phyloP scores from a whole-genome alignment of 1,140 invertebrate species.

The Charaxes varanes region DNA sequence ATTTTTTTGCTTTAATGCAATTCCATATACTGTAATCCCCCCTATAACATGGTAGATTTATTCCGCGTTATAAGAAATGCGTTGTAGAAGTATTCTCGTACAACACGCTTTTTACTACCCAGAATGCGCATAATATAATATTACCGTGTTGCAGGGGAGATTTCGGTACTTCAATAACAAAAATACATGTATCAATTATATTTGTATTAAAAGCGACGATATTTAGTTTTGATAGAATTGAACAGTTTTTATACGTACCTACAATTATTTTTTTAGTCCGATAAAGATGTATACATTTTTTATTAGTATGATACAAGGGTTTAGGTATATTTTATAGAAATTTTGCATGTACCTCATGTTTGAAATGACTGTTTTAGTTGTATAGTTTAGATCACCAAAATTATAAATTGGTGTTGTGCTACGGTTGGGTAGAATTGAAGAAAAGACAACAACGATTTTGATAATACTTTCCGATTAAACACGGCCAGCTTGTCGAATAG shows the following conservation, averaged over 20 bases:
- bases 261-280: constrained; percentile 40
- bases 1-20: no score
- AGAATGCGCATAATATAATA: no score
- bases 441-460: neutral
- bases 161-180: no score
- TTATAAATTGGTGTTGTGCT: neutral
- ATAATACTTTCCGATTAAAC: constrained; percentile 7
- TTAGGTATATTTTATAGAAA: constrained; percentile 46
- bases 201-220: no score
- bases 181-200: no score
- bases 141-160: no score
- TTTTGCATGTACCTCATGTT: constrained; percentile 55
- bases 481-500: constrained; percentile 7
- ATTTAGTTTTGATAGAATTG: constrained; percentile 26
- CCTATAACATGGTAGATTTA: no score
- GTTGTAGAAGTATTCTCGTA: no score
- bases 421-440: neutral
- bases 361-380: constrained; percentile 36
- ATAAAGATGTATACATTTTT: constrained; percentile 37
- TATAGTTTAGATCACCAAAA: constrained; percentile 10
- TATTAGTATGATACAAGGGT: constrained; percentile 42
- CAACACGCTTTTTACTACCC: no score
- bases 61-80: no score
- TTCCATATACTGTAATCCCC: no score
- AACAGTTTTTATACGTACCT: constrained; percentile 47